phyloP scores from a whole-genome alignment of 2,888 invertebrate genomes.

The Spisula solida region DNA sequence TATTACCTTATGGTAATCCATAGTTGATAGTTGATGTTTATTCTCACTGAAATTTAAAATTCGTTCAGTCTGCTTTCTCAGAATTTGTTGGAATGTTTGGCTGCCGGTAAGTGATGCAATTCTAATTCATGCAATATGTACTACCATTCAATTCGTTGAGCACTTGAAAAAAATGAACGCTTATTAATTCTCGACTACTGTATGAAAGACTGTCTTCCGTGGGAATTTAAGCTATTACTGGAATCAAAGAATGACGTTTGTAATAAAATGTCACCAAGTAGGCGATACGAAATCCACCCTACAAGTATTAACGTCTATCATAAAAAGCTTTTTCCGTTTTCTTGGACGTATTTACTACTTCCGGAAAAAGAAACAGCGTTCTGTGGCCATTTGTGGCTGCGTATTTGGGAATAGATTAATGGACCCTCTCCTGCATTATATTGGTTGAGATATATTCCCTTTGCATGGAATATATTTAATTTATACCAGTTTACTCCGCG shows the following conservation, averaged over 20 bases:
- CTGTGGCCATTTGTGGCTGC: slow-evolving; percentile 30
- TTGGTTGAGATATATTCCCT: slow-evolving; percentile 50
- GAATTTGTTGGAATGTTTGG: background rate
- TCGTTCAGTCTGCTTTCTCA: background rate
- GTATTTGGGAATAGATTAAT: slow-evolving; percentile 43
- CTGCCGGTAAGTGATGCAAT: background rate
- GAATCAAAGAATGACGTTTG: slow-evolving; percentile 22
- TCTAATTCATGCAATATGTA: background rate
- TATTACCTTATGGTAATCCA: slow-evolving; percentile 38
- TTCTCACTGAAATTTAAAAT: background rate
- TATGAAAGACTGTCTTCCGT: slow-evolving; percentile 22
- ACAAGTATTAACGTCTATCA: slow-evolving; percentile 51
- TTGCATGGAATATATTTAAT: slow-evolving; percentile 56
- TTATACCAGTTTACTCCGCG: slow-evolving; percentile 50
- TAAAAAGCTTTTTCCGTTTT: slow-evolving; percentile 65
- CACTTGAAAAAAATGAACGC: slow-evolving; percentile 1
- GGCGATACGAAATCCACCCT: slow-evolving; percentile 42
- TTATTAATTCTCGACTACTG: background rate
- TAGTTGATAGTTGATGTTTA: background rate
- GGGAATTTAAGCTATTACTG: slow-evolving; percentile 34
- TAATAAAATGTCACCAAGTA: slow-evolving; percentile 44
- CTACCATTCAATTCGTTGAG: slow-evolving; percentile 18
- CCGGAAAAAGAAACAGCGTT: slow-evolving; percentile 54
- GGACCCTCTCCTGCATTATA: slow-evolving; percentile 43
- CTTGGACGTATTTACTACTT: slow-evolving; percentile 59